phyloP scores from a whole-genome alignment of 2,113 vertebrate species.

The human region DNA sequence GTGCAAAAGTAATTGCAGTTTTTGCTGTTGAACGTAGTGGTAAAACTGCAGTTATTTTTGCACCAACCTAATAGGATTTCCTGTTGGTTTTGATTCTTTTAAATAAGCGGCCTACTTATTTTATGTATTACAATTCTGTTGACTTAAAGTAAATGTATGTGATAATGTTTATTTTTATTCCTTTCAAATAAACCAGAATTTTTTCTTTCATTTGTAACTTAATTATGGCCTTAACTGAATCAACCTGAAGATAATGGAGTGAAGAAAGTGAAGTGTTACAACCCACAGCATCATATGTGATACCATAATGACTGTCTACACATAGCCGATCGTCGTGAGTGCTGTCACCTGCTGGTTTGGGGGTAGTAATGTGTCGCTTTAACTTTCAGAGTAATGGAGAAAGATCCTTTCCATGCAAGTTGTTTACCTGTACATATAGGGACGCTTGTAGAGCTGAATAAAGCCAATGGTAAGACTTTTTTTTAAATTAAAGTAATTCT shows the following conservation, averaged over 20 bases:
- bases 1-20: too few species aligned
- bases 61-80: background rate
- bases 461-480: constrained; percentile 93
- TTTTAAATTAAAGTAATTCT: background rate
- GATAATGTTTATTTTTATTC: background rate
- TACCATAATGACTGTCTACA: background rate
- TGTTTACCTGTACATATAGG: constrained; percentile 99
- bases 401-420: constrained; percentile 98
- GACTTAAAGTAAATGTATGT: background rate
- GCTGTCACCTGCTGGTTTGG: background rate
- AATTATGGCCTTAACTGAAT: background rate
- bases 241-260: background rate
- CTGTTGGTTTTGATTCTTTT: constrained; percentile 2
- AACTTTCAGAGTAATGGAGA: constrained; percentile 95
- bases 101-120: background rate
- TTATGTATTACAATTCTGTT: background rate
- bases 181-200: background rate
- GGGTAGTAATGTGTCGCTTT: background rate
- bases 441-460: constrained; percentile 97
- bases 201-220: background rate
- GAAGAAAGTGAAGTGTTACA: background rate
- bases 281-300: fast-evolving
- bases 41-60: too few species aligned
- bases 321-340: background rate
- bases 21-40: too few species aligned